Base-by-base conservation (phyloP, 2,113 vertebrate species). In the Chloroceryle aenea region DNA sequence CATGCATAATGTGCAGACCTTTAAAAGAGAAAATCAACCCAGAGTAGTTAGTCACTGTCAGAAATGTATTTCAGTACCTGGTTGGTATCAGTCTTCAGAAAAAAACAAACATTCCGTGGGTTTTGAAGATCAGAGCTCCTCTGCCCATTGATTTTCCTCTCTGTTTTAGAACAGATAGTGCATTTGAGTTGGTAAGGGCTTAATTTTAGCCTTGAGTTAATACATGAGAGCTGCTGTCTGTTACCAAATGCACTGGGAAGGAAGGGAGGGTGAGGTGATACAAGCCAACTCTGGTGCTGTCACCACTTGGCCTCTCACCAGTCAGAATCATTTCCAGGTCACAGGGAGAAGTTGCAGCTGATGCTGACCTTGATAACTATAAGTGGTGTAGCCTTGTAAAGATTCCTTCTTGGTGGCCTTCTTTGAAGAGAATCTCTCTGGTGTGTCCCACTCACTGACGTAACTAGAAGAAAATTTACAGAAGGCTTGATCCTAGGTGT, bases 201-300 rank as follows among this genome's bases (percentile, higher is more conserved):
- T 58, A 40, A n/a, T 10, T 67, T 72, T 59, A 80, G 14, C 16
- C 53, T 36, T 74, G 32, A 23, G 18, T 48, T 77, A 73, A 48
- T 50, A 72, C 12, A 7, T 10, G 11, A 36, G 15, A 75, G 45
- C 27, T 47, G 14, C 5, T 58, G 11, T 40, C 13, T 64, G 59
- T 45, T 61, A 82, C 14, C 25, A 69, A 38, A 78, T 17, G 12
- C 18, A 52, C 10, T 0, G 0, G 30, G 34, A 50, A 2, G 2
- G 26, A 9, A 72, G 8, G 15, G 29, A 82, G 32, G 7, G 12
- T 3, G 20, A 73, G 19, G 32, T 27, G 34, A 42, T 25, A 16
- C 34, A 61, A 40, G 11, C 32, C 11, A 22, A 55, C 32, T 30
- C 4, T 0, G 0, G 36, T 32, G 10, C 15, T 59, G 6, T 34